Evolutionary conservation across 2,888 invertebrate species (phyloP).

Genomic region (Chrysotoxum bicinctum): DNA sequence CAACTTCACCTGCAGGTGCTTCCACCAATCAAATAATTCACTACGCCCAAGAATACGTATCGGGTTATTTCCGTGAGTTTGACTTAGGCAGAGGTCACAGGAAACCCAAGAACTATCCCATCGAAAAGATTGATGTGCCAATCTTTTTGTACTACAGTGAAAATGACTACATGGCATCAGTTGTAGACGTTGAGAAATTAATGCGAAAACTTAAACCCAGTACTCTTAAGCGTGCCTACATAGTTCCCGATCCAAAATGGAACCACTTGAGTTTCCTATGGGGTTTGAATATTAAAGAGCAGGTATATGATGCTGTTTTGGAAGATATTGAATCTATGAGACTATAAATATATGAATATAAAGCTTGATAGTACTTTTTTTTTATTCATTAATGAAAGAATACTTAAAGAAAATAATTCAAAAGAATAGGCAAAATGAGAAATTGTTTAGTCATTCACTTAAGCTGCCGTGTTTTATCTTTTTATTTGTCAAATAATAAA

Average conservation of each 20-base stretch:
- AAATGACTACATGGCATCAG: constrained; percentile 75
- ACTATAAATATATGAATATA: neutral
- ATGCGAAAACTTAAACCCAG: constrained; percentile 69
- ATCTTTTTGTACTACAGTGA: constrained; percentile 76
- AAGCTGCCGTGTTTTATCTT: too few relatives aligned
- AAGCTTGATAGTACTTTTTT: neutral
- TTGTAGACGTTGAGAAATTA: constrained; percentile 74
- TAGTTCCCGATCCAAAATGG: constrained; percentile 75
- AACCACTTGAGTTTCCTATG: constrained; percentile 75
- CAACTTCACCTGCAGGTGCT: constrained; percentile 78
- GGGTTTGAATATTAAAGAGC: constrained; percentile 74
- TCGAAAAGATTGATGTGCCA: constrained; percentile 74
- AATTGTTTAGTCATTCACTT: too few relatives aligned
- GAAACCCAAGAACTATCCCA: constrained; percentile 73
- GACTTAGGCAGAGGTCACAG: constrained; percentile 76
- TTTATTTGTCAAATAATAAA: too few relatives aligned
- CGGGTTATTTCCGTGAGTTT: constrained; percentile 76
- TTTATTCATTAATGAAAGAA: neutral
- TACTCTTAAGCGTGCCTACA: constrained; percentile 73
- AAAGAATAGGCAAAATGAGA: neutral
- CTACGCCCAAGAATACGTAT: constrained; percentile 75
- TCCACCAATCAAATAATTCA: constrained; percentile 78
- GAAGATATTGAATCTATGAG: constrained; percentile 70
- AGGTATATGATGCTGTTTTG: constrained; percentile 76
- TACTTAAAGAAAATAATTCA: neutral